Evolutionary conservation across 2,888 invertebrate species (phyloP).

Genomic region (Cinara cedri): DNA sequence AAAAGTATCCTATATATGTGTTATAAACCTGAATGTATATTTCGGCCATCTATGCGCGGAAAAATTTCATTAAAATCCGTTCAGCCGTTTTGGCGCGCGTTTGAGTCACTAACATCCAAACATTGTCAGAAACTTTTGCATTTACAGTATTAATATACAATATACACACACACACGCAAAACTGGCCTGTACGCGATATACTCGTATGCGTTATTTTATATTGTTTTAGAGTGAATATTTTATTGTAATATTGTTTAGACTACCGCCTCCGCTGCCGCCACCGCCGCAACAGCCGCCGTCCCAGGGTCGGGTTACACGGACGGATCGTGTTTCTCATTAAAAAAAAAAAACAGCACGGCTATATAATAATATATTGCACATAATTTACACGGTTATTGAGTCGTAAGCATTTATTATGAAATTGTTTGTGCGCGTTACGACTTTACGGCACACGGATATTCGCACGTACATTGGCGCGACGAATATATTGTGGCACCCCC

Average conservation of each 20-base stretch:
- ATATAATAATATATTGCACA: neutral
- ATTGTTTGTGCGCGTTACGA: neutral
- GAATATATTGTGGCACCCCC: neutral
- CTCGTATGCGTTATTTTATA: too few relatives aligned
- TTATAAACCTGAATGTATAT: too few relatives aligned
- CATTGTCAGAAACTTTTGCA: too few relatives aligned
- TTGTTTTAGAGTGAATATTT: neutral
- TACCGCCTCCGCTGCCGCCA: slow-evolving; percentile 11
- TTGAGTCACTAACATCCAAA: too few relatives aligned
- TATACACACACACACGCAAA: neutral
- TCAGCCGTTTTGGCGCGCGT: too few relatives aligned
- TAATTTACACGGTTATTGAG: slow-evolving; percentile 32
- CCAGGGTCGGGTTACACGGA: slow-evolving; percentile 35
- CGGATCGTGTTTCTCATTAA: slow-evolving; percentile 41
- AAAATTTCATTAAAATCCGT: too few relatives aligned
- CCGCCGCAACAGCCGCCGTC: neutral
- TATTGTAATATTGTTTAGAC: slow-evolving; percentile 42
- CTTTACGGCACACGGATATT: slow-evolving; percentile 35
- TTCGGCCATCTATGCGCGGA: too few relatives aligned
- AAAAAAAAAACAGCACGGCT: neutral
- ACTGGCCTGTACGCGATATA: neutral
- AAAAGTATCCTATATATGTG: too few relatives aligned
- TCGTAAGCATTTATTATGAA: neutral
- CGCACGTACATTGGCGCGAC: slow-evolving; percentile 28
- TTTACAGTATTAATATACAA: too few relatives aligned